A percentile compares a stretch with the other conserved stretches of the same genome.
These are phyloP conservation scores for Hydrocynus forskahlii DNA, from an alignment of 2,797 vertebrate species.

Conservation along the genomic window DNA sequence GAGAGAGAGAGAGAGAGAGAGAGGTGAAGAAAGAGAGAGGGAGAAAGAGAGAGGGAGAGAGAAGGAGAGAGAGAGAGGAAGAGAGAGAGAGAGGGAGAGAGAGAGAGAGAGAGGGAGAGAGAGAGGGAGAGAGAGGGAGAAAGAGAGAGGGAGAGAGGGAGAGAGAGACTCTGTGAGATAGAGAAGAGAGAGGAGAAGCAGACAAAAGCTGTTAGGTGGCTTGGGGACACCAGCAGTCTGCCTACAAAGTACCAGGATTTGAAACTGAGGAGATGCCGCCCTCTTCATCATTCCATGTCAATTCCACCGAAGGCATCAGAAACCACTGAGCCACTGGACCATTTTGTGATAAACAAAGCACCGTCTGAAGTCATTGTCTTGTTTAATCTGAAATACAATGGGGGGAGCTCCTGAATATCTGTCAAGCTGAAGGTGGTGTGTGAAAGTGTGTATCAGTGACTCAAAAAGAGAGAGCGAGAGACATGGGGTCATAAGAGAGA, in stretches of 20 bases:
- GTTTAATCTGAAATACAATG: slow-evolving; percentile 3
- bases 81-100: no score
- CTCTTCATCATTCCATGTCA: slow-evolving; percentile 8
- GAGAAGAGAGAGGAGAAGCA: slow-evolving; percentile 5
- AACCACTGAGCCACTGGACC: slow-evolving; percentile 3
- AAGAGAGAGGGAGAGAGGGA: background rate
- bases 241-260: background rate
- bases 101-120: slow-evolving; percentile 13
- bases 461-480: background rate
- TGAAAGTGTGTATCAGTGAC: background rate
- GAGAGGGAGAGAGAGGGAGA: slow-evolving; percentile 21
- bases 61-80: no score
- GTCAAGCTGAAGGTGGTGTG: background rate
- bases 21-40: no score
- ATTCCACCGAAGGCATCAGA: slow-evolving; percentile 22
- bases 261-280: background rate
- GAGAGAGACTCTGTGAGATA: background rate
- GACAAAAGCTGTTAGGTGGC: slow-evolving; percentile 34
- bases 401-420: background rate
- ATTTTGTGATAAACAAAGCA: background rate
- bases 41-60: no score
- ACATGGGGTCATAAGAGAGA: background rate
- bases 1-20: no score
- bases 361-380: background rate
- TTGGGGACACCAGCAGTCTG: background rate